phyloP scores from a whole-genome alignment of 2,113 vertebrate genomes.

The Onychorhynchus coronatus region DNA sequence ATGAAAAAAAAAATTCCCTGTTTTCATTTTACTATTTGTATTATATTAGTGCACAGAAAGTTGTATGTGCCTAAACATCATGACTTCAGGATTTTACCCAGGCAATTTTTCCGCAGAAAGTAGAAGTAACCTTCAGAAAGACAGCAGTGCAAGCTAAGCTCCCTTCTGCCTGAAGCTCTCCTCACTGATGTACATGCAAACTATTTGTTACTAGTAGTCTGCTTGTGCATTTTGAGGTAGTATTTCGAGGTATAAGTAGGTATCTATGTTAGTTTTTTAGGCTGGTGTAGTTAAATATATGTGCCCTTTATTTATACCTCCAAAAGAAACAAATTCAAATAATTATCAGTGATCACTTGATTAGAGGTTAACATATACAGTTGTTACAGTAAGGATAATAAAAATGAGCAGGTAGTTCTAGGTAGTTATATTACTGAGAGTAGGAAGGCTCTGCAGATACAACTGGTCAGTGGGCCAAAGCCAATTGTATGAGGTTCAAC shows the following conservation, averaged over 20 bases:
- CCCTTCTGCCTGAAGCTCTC: neutral
- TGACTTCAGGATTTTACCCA: neutral
- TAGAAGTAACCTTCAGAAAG: neutral
- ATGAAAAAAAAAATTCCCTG: neutral
- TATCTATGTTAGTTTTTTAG: neutral
- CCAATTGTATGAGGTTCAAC: rapidly evolving
- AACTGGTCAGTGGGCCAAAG: neutral
- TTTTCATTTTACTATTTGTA: neutral
- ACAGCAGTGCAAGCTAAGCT: neutral
- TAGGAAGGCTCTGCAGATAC: neutral
- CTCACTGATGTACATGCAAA: neutral
- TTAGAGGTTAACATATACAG: neutral
- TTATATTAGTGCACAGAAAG: neutral
- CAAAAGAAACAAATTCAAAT: neutral
- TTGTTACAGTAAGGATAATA: neutral
- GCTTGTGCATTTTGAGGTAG: neutral
- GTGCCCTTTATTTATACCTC: neutral
- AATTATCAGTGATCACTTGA: neutral
- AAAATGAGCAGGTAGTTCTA: neutral
- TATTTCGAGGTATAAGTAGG: neutral
- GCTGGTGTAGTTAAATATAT: neutral
- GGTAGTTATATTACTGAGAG: neutral
- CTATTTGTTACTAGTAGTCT: neutral
- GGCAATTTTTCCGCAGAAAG: neutral
- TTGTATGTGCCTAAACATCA: neutral